Evolutionary conservation across 2,113 vertebrate species (phyloP).

Genomic region (Anolis sagrei): DNA sequence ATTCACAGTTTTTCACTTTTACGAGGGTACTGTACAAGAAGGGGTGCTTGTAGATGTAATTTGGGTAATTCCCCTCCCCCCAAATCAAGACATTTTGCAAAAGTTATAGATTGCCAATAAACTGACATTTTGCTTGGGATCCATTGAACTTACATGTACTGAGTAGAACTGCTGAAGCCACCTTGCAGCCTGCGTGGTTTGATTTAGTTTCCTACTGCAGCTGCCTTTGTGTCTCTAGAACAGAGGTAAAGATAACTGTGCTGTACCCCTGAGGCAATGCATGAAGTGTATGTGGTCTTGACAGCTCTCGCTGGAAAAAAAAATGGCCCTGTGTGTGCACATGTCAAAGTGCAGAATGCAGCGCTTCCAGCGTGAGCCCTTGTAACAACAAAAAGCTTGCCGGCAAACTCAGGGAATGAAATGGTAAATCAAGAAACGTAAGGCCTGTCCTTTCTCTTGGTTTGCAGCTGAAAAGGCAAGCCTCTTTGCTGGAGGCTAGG

Average conservation of each 20-base stretch:
- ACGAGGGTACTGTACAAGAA: too few relatives aligned
- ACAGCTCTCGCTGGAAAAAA: slow-evolving; percentile 41
- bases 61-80: too few relatives aligned
- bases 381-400: not conserved
- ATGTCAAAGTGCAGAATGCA: fast-evolving
- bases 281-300: slow-evolving; percentile 34
- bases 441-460: slow-evolving; percentile 8
- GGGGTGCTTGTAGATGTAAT: not conserved
- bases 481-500: not conserved
- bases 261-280: slow-evolving; percentile 20
- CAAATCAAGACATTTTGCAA: not conserved
- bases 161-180: not conserved
- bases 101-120: not conserved
- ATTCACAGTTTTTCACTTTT: too few relatives aligned
- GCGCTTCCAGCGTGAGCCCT: not conserved
- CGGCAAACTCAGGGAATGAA: fast-evolving
- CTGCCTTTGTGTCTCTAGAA: not conserved
- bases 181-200: not conserved
- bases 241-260: fast-evolving
- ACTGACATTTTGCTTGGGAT: not conserved
- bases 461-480: not conserved
- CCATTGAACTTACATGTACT: not conserved
- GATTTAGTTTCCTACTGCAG: slow-evolving; percentile 27
- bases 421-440: slow-evolving; percentile 5
- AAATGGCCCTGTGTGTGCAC: not conserved